These are phyloP conservation scores for Tridacna crocea DNA, from an alignment of 2,888 invertebrate genomes.

Conservation along the genomic window DNA sequence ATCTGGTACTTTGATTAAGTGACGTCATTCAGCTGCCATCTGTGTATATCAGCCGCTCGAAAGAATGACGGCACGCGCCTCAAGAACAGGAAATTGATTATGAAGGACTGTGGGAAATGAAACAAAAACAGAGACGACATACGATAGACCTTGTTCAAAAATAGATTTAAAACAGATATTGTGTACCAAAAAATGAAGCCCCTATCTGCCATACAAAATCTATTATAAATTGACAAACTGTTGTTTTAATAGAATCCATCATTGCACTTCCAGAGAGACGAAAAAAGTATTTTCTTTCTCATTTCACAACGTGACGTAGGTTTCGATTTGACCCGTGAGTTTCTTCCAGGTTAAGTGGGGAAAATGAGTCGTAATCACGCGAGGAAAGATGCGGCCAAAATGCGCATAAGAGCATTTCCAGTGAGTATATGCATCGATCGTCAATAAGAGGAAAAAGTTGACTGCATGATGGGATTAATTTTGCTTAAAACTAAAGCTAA, in stretches of 20 bases:
- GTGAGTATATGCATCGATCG: slow-evolving; percentile 88
- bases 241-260: neutral
- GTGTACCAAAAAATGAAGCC: neutral
- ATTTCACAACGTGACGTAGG: slow-evolving; percentile 25
- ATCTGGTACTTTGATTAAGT: neutral
- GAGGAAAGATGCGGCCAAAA: slow-evolving; percentile 87
- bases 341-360: neutral
- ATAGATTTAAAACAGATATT: neutral
- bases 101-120: slow-evolving; percentile 40
- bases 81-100: slow-evolving; percentile 21
- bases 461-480: no score
- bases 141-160: neutral
- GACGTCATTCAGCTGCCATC: neutral
- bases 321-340: slow-evolving; percentile 16
- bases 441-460: neutral
- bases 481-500: no score
- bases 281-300: neutral
- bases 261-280: neutral
- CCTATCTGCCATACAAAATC: neutral
- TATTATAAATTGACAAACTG: neutral
- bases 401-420: slow-evolving; percentile 99
- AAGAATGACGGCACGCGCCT: neutral
- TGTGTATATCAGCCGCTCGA: neutral
- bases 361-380: slow-evolving; percentile 75
- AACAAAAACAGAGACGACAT: slow-evolving; percentile 44